These are phyloP conservation scores for Eudyptes chrysolophus DNA, from an alignment of 2,113 vertebrate genomes.

Conservation along the genomic window DNA sequence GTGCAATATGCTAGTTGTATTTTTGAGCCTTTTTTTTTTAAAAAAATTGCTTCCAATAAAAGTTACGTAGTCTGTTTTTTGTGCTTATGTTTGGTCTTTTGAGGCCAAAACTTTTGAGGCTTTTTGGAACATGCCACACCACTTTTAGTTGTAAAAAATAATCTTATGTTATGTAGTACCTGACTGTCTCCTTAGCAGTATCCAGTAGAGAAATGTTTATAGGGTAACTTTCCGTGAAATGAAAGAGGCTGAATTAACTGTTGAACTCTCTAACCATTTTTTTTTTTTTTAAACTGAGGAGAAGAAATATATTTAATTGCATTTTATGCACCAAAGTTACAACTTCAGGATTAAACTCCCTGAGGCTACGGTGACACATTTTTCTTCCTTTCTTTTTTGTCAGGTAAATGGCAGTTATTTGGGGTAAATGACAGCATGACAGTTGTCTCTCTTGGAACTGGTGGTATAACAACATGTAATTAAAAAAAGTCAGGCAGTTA, in stretches of 20 bases:
- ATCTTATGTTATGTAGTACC: fast-evolving
- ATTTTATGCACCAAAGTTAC: background rate
- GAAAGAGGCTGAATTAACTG: background rate
- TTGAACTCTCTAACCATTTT: background rate
- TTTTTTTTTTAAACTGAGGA: background rate
- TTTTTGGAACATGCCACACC: background rate
- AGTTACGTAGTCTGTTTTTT: background rate
- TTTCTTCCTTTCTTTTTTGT: background rate
- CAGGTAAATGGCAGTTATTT: background rate
- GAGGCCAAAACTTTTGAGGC: background rate
- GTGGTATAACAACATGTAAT: background rate
- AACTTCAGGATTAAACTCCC: background rate
- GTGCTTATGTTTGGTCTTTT: background rate
- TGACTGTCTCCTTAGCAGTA: background rate
- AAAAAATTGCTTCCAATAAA: background rate
- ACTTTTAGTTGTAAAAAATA: background rate
- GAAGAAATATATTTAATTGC: background rate
- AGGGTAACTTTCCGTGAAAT: background rate
- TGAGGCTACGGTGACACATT: background rate
- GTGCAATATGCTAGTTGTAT: background rate
- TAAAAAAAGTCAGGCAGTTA: background rate
- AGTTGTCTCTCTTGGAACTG: background rate
- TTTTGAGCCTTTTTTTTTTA: background rate
- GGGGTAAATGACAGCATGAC: background rate
- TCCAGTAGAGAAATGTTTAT: background rate